Evolutionary conservation across 2,797 vertebrate genomes (phyloP).

Genomic region (Rhinophrynus dorsalis): DNA sequence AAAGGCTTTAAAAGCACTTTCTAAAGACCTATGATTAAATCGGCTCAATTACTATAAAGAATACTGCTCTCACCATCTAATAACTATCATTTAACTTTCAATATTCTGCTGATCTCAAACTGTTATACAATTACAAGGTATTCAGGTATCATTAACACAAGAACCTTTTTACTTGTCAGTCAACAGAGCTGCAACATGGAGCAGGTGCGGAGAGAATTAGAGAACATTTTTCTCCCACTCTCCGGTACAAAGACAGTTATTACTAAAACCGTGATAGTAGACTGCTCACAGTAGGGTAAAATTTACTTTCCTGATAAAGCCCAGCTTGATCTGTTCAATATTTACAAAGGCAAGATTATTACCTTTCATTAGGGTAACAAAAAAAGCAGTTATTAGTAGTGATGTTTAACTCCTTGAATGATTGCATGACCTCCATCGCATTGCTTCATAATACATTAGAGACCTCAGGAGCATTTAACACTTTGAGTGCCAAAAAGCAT

Average conservation of each 20-base stretch:
- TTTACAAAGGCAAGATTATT: background rate
- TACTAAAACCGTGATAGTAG: constrained; percentile 19
- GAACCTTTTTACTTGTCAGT: background rate
- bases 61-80: constrained; percentile 11
- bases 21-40: constrained; percentile 20
- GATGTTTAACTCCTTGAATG: too few species aligned
- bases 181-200: constrained; percentile 5
- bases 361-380: background rate
- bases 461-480: too few species aligned
- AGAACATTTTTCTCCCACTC: constrained; percentile 15
- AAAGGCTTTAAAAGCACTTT: background rate
- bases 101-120: constrained; percentile 16
- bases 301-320: background rate
- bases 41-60: background rate
- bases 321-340: background rate
- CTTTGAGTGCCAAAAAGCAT: too few species aligned
- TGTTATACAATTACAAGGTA: constrained; percentile 34
- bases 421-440: too few species aligned
- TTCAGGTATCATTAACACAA: constrained; percentile 29
- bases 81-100: constrained; percentile 35
- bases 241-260: constrained; percentile 19
- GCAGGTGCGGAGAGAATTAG: constrained; percentile 18
- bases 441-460: too few species aligned
- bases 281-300: background rate
- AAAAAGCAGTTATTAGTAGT: background rate